These are phyloP conservation scores for Gopherus flavomarginatus DNA, from an alignment of 2,113 vertebrate genomes.

Conservation along the genomic window DNA sequence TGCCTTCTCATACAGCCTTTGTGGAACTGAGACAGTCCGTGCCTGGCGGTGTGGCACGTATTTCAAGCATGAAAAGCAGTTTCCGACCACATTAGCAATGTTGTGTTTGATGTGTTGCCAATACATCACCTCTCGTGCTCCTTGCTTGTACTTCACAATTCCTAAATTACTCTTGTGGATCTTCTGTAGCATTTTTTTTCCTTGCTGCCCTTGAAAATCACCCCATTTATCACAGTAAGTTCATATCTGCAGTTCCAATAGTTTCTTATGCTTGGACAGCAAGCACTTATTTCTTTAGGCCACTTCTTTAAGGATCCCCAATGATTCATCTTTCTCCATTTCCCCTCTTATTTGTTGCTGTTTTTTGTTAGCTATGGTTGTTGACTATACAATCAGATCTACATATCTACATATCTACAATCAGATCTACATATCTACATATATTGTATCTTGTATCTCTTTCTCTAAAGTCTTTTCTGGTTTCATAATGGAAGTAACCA, in stretches of 20 bases:
- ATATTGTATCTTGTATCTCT: background rate
- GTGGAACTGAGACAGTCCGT: background rate
- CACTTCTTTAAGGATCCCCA: background rate
- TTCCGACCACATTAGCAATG: background rate
- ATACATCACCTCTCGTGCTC: background rate
- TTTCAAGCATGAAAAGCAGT: background rate
- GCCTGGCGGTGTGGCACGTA: background rate
- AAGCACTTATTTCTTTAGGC: background rate
- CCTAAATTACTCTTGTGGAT: background rate
- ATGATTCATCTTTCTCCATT: background rate
- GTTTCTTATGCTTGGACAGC: background rate
- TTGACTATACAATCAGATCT: background rate
- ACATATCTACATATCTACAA: background rate
- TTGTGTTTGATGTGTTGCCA: background rate
- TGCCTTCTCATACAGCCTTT: background rate
- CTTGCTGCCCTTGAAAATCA: background rate
- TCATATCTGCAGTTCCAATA: background rate
- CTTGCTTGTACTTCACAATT: background rate
- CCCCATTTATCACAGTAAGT: background rate
- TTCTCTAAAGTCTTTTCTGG: background rate
- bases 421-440: background rate
- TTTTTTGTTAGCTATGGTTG: background rate
- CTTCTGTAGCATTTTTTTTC: background rate
- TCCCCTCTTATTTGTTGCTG: background rate
- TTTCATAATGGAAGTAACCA: background rate